phyloP scores from a whole-genome alignment of 2,113 vertebrate genomes.

The Leucopternis melanops region DNA sequence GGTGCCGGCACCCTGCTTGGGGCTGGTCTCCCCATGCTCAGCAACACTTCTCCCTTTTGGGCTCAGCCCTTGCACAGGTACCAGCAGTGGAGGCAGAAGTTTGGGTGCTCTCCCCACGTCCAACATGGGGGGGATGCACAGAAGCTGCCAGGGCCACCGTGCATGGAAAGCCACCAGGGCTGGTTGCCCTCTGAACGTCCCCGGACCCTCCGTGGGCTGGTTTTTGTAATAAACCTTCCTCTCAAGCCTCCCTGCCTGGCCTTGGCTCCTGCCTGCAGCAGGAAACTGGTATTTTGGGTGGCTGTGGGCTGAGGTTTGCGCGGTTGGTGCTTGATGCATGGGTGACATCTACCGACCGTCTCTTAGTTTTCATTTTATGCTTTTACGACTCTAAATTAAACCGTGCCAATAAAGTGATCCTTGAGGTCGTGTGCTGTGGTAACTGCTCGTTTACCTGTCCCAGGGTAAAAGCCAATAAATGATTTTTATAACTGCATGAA shows the following conservation, averaged over 20 bases:
- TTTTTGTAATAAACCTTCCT: background rate
- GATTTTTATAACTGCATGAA: background rate
- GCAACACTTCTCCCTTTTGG: background rate
- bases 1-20: rapidly evolving
- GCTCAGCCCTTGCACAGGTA: background rate
- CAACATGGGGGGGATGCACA: background rate
- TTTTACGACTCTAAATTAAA: background rate
- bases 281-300: rapidly evolving
- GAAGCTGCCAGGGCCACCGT: background rate
- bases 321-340: background rate
- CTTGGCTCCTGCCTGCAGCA: background rate
- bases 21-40: background rate
- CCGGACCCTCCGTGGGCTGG: background rate
- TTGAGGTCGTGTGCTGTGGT: background rate
- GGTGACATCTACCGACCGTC: constrained; percentile 7
- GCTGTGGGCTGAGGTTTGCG: rapidly evolving
- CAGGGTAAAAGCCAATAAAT: background rate
- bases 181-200: background rate
- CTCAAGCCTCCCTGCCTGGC: background rate
- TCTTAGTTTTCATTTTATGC: background rate
- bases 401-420: rapidly evolving
- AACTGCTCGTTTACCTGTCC: background rate
- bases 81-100: background rate
- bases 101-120: background rate
- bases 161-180: too few species aligned